Conservation (phyloP, 2,113 vertebrate genomes). For the Leiothrix lutea region DNA sequence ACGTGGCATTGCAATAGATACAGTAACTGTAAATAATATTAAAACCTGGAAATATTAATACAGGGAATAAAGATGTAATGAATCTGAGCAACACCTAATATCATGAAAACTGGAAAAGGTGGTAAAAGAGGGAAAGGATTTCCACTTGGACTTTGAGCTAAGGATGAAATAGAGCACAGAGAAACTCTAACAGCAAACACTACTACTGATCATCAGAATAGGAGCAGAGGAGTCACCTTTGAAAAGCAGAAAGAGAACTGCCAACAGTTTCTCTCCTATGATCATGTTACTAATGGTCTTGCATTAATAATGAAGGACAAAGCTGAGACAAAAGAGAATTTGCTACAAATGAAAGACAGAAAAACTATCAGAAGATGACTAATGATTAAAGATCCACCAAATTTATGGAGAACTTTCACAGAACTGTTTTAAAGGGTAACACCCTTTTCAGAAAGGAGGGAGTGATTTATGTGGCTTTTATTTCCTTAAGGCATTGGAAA, state of each 20-base stretch:
- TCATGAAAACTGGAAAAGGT: neutral
- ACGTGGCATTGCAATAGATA: neutral
- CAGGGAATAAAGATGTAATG: neutral
- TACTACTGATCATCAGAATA: neutral
- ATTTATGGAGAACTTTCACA: neutral
- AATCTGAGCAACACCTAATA: neutral
- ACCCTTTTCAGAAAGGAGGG: neutral
- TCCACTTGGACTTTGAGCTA: neutral
- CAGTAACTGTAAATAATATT: neutral
- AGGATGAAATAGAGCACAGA: neutral
- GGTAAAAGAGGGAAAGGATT: neutral
- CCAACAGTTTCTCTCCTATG: neutral
- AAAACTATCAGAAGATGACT: neutral
- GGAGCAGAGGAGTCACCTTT: slow-evolving; percentile 13
- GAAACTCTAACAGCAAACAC: neutral
- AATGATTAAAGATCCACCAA: neutral
- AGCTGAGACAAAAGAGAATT: neutral
- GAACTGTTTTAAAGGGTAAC: neutral
- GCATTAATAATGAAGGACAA: slow-evolving; percentile 56
- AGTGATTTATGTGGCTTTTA: neutral
- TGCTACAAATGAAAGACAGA: neutral
- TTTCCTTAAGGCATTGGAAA: neutral
- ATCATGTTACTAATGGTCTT: slow-evolving; percentile 43
- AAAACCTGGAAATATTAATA: slow-evolving; percentile 41
- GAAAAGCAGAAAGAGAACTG: neutral